Conservation (phyloP, 2,888 invertebrate species). For the Gasteruption jaculator region DNA sequence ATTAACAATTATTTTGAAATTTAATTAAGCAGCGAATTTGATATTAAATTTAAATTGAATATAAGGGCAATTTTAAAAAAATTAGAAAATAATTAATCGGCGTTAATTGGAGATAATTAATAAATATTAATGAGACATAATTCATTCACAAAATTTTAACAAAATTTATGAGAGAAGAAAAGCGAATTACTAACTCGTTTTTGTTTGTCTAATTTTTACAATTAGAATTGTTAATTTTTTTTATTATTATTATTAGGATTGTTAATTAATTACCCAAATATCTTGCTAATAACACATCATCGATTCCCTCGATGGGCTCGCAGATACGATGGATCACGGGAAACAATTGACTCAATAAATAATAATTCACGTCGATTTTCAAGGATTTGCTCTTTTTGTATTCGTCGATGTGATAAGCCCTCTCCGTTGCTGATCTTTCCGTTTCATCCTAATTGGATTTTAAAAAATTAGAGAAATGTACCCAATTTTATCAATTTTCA, state of each 20-base stretch:
- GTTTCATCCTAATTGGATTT: slow-evolving; percentile 67
- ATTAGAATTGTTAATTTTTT: slow-evolving; percentile 8
- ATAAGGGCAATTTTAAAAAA: no score
- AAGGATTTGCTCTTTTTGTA: slow-evolving; percentile 66
- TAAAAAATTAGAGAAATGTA: slow-evolving; percentile 12
- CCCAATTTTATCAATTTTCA: no score
- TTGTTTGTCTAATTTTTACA: background rate
- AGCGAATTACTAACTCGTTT: no score
- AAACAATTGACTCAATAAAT: slow-evolving; percentile 91
- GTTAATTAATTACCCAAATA: slow-evolving; percentile 67
- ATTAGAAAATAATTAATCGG: no score
- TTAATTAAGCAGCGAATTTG: no score
- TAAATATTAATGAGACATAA: no score
- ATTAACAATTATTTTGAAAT: background rate
- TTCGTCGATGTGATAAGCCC: slow-evolving; percentile 93
- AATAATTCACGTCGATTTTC: slow-evolving; percentile 84
- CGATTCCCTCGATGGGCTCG: slow-evolving; percentile 92
- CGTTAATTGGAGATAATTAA: slow-evolving; percentile 1
- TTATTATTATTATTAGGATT: slow-evolving; percentile 2
- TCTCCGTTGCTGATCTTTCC: slow-evolving; percentile 73
- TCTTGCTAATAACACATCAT: slow-evolving; percentile 84
- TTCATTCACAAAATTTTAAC: no score
- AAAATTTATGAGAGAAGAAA: no score
- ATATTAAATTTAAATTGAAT: background rate
- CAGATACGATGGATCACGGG: slow-evolving; percentile 94